Evolutionary conservation across 2,113 vertebrate species (phyloP).

Genomic region (Eurypyga helias): DNA sequence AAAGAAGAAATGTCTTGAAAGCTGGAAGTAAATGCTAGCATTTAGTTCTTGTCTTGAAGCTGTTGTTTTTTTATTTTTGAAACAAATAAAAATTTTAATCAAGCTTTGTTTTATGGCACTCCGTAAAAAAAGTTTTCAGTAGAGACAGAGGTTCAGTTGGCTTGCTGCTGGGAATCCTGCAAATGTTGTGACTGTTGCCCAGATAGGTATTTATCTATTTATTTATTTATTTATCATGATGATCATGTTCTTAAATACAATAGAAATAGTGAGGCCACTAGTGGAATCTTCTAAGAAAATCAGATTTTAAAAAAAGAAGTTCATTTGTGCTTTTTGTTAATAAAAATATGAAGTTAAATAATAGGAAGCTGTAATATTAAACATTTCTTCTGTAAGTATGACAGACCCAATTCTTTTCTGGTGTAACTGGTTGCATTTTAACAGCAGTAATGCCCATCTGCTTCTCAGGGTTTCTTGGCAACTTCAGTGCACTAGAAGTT

Average conservation of each 20-base stretch:
- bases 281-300: background rate
- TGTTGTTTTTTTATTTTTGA: background rate
- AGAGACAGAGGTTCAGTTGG: background rate
- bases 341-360: background rate
- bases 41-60: background rate
- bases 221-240: background rate
- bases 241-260: background rate
- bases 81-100: background rate
- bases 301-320: background rate
- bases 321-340: background rate
- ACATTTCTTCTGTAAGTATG: background rate
- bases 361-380: background rate
- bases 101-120: background rate
- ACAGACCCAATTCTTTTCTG: background rate
- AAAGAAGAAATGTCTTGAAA: background rate
- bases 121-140: background rate
- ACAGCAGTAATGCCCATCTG: constrained; percentile 53
- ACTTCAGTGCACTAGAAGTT: constrained; percentile 31
- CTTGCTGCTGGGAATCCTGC: background rate
- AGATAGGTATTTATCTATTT: background rate
- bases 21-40: background rate
- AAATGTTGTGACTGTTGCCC: background rate
- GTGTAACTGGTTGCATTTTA: constrained; percentile 28
- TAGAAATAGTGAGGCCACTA: background rate
- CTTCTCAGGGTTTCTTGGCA: constrained; percentile 57